Evolutionary conservation across 2,113 vertebrate species (phyloP), one percentile per base, ranked within the genome.

Genomic region (Nansenia antarctica): DNA sequence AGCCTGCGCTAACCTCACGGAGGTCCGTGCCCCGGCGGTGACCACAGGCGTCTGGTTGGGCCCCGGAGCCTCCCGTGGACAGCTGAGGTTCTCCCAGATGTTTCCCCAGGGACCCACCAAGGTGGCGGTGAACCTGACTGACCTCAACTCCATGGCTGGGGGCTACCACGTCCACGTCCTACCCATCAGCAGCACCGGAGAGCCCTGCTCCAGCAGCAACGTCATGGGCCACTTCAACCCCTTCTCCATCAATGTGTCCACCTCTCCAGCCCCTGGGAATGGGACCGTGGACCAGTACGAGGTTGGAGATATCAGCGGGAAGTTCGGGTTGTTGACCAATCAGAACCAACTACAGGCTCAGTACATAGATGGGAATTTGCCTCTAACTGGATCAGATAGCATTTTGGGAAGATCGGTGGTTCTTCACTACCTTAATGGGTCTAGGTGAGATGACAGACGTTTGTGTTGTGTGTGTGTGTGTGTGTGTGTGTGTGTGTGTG

Each of bases 231-330:
- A 92, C 82, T 94, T 86, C 68, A 94, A 94, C 82, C 93, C 93
- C 0, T 69, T 93, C 31, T 15, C 18, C 1, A 72, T 86, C 15
- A 88, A 93, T 7, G 0, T 12, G 30, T 72, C 91, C 5, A 3
- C 31, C 1, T 92, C 86, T 39, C 93, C 93, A 0, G 0, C 35
- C 5, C 85, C 92, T 11, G 89, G 86, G 27, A 59, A 6, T 1
- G 93, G 93, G 26, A 92, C 91, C 1, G 82, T 86, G 24, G 93
- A 94, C 70, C 86, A 94, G 62, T 94, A 94, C 71, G 92, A 94
- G 69, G 58, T 91, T 24, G 93, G 93, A 2, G 93, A 94, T 67
- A 82, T 94, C 42, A 89, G 92, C 52, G 93, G 93, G 9, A 94
- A 94, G 78, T 93, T 88, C 66, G 92, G 93, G 18, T 60, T 68